Percentiles rank a stretch among this genome's conserved stretches.
Conservation (phyloP, 2,113 vertebrate species). For the Bagarius yarrelli region DNA sequence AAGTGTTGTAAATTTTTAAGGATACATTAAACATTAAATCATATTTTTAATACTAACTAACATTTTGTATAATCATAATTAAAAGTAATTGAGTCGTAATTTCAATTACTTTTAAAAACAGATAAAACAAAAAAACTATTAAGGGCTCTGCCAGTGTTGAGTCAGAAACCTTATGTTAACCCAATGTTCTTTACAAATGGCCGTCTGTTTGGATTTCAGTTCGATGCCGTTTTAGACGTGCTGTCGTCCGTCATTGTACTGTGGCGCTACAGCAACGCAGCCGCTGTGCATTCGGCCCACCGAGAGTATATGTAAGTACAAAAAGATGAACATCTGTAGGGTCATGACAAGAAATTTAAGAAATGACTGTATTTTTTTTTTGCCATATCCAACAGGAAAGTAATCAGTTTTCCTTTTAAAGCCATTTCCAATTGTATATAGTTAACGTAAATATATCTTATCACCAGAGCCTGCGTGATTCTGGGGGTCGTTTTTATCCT, state of each 20-base stretch:
- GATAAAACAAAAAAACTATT: too few relatives aligned
- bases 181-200: slow-evolving; percentile 19
- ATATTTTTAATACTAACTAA: too few relatives aligned
- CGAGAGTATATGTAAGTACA: slow-evolving; percentile 94
- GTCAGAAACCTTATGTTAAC: neutral
- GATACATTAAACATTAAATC: too few relatives aligned
- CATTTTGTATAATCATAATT: too few relatives aligned
- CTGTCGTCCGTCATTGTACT: slow-evolving; percentile 92
- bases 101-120: too few relatives aligned
- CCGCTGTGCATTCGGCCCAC: slow-evolving; percentile 94
- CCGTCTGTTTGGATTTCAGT: slow-evolving; percentile 72
- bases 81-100: too few relatives aligned
- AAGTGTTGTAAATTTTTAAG: too few relatives aligned
- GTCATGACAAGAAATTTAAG: neutral
- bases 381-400: too few relatives aligned
- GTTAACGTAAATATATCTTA: slow-evolving; percentile 18
- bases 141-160: too few relatives aligned
- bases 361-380: neutral
- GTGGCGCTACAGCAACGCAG: slow-evolving; percentile 98
- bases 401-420: too few relatives aligned
- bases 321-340: neutral
- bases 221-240: slow-evolving; percentile 92
- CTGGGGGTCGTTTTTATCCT: slow-evolving; percentile 91
- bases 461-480: slow-evolving; percentile 88
- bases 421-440: neutral